These are phyloP conservation scores for Tetramorium simillimum DNA, from an alignment of 1,140 invertebrate species.

Conservation along the genomic window DNA sequence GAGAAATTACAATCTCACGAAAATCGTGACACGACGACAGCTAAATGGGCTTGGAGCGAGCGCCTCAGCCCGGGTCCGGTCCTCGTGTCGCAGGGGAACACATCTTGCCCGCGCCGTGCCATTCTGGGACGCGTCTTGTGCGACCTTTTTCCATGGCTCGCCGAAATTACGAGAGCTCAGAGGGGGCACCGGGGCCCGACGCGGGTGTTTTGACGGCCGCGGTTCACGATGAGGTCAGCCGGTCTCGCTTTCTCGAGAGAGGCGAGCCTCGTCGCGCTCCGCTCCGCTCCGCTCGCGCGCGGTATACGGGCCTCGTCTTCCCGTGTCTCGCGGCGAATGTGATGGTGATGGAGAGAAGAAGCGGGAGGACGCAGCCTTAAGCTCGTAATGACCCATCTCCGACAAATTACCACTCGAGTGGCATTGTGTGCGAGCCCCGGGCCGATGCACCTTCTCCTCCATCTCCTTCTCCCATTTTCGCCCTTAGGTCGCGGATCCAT, in stretches of 20 bases:
- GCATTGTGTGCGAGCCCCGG: constrained; percentile 68
- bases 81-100: constrained; percentile 43
- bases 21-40: constrained; percentile 55
- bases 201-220: constrained; percentile 74
- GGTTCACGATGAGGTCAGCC: constrained; percentile 76
- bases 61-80: constrained; percentile 11
- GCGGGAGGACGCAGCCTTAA: constrained; percentile 57
- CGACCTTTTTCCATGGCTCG: constrained; percentile 53
- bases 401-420: constrained; percentile 76
- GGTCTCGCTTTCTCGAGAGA: constrained; percentile 73
- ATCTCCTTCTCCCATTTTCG: neutral
- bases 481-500: constrained; percentile 51
- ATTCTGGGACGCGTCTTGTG: constrained; percentile 66
- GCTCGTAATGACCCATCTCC: constrained; percentile 70
- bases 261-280: constrained; percentile 52
- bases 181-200: constrained; percentile 30
- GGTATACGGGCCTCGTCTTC: constrained; percentile 40
- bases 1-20: constrained; percentile 54
- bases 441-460: constrained; percentile 17
- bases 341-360: constrained; percentile 19
- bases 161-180: constrained; percentile 72
- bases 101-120: constrained; percentile 59
- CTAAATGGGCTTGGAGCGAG: constrained; percentile 29
- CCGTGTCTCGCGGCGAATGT: constrained; percentile 51
- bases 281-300: neutral